Percentiles rank a stretch among this genome's conserved stretches.
phyloP scores from a whole-genome alignment of 2,888 invertebrate species.

The Polydesmus complanatus region DNA sequence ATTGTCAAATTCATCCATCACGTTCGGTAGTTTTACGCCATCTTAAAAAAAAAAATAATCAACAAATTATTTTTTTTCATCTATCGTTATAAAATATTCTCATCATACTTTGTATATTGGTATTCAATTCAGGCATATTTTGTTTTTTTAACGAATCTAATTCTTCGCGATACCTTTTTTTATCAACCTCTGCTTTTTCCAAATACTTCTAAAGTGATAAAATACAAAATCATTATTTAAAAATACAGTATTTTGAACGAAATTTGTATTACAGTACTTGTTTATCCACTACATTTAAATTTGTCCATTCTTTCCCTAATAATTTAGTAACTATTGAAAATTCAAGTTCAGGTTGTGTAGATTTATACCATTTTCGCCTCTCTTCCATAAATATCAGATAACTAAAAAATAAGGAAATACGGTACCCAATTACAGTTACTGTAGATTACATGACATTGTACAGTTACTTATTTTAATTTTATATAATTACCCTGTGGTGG shows the following conservation, averaged over 20 bases:
- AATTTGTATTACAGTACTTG: constrained; percentile 24
- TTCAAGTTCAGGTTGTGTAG: constrained; percentile 33
- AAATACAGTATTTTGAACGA: neutral
- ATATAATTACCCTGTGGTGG: constrained; percentile 37
- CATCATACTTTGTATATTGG: too few species aligned
- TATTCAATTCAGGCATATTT: too few species aligned
- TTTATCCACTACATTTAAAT: constrained; percentile 38
- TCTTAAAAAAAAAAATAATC: neutral
- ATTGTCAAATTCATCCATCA: neutral
- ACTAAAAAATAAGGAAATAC: constrained; percentile 20
- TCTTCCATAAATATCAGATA: constrained; percentile 43
- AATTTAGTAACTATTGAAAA: constrained; percentile 45
- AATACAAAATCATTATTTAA: neutral
- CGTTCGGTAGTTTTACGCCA: neutral
- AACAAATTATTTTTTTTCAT: too few species aligned
- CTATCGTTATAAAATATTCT: too few species aligned
- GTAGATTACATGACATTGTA: neutral
- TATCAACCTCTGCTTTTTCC: constrained; percentile 42
- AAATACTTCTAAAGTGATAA: constrained; percentile 37
- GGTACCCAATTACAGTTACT: too few species aligned
- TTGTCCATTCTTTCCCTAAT: constrained; percentile 44
- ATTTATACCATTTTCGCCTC: constrained; percentile 40
- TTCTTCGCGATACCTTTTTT: constrained; percentile 42
- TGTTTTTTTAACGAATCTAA: too few species aligned
- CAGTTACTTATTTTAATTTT: constrained; percentile 19